phyloP scores from a whole-genome alignment of 2,113 vertebrate species.

The Ariopsis seemanni region DNA sequence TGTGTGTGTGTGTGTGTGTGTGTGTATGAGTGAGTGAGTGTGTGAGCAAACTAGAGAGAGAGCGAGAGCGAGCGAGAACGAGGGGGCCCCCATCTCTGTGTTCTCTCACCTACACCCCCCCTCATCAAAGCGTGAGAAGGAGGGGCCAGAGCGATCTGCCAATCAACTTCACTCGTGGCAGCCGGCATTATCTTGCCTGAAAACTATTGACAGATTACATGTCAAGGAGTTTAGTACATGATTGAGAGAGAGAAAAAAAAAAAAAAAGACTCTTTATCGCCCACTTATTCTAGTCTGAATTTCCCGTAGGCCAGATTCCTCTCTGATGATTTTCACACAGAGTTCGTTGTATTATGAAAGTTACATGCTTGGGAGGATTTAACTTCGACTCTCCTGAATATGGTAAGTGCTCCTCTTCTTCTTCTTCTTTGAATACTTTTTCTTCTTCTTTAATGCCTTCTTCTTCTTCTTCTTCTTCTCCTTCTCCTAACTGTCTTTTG shows the following conservation, averaged over 20 bases:
- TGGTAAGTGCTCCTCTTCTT: slow-evolving; percentile 84
- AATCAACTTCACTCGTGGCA: slow-evolving; percentile 86
- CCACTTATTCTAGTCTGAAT: slow-evolving; percentile 72
- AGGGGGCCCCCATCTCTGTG: slow-evolving; percentile 72
- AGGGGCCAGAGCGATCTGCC: slow-evolving; percentile 81
- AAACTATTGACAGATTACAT: slow-evolving; percentile 87
- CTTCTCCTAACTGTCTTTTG: slow-evolving; percentile 18
- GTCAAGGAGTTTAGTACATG: slow-evolving; percentile 85
- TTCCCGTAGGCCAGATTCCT: slow-evolving; percentile 66
- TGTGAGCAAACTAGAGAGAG: slow-evolving; percentile 52
- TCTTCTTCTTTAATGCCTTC: neutral
- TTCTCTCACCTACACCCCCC: slow-evolving; percentile 78
- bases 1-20: slow-evolving; percentile 63
- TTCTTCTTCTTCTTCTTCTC: neutral
- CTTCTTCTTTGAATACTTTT: slow-evolving; percentile 20
- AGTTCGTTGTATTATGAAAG: slow-evolving; percentile 96
- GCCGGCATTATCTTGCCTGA: slow-evolving; percentile 83
- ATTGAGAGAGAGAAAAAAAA: slow-evolving; percentile 71
- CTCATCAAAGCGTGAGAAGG: slow-evolving; percentile 78
- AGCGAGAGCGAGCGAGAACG: slow-evolving; percentile 55
- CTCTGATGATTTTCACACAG: slow-evolving; percentile 77
- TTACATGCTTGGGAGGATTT: slow-evolving; percentile 98
- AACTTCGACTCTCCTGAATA: slow-evolving; percentile 98
- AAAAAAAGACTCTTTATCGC: slow-evolving; percentile 67
- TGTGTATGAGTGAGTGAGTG: slow-evolving; percentile 58